Percentiles rank a stretch among this genome's conserved stretches.
Conservation (phyloP, 1,140 invertebrate genomes). For the Harlomillsia oculata region DNA sequence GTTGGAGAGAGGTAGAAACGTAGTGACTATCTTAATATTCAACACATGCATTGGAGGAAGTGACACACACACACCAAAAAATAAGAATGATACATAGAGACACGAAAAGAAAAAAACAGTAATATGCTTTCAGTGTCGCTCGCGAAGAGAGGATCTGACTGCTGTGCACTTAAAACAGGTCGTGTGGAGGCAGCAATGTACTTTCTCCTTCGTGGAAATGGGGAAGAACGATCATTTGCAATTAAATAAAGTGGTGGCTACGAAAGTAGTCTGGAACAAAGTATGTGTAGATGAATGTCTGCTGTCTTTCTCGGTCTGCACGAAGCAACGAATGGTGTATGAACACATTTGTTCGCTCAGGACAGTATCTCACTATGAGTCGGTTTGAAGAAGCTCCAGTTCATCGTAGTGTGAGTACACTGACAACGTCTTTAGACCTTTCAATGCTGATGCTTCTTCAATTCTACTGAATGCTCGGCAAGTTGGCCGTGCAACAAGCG, state of each 20-base stretch:
- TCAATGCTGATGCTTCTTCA: no score
- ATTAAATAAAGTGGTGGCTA: slow-evolving; percentile 28
- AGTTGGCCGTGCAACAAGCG: no score
- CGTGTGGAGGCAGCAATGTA: no score
- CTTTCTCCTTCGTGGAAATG: background rate
- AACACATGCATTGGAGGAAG: background rate
- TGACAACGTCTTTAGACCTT: no score
- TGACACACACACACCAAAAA: background rate
- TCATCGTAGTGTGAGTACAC: no score
- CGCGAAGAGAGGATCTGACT: background rate
- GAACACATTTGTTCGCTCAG: no score
- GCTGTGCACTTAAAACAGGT: no score
- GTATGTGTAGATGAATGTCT: slow-evolving; percentile 26
- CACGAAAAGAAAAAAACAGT: no score
- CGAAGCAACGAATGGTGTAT: no score
- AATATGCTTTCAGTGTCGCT: background rate
- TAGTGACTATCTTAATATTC: background rate
- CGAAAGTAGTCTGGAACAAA: slow-evolving; percentile 15
- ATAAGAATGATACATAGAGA: background rate
- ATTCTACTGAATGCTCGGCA: no score
- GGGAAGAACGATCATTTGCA: slow-evolving; percentile 27
- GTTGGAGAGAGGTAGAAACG: background rate
- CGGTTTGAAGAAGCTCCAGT: no score
- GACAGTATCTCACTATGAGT: no score
- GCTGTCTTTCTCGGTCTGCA: slow-evolving; percentile 19